These are phyloP conservation scores for Amniataba percoides DNA, from an alignment of 2,797 vertebrate species.

Conservation along the genomic window DNA sequence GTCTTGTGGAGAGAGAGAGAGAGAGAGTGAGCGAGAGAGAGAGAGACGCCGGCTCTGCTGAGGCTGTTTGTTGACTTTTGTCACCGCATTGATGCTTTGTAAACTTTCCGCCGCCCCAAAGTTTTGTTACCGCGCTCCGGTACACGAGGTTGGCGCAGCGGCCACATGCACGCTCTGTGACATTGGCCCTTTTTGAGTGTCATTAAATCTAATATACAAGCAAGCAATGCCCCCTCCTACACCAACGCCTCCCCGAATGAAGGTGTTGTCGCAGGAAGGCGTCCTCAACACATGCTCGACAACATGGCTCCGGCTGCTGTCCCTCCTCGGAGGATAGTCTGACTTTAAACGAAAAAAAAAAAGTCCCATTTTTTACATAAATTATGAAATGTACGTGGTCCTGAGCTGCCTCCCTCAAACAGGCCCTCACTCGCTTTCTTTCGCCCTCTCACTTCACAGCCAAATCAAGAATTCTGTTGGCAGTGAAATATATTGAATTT, in stretches of 20 bases:
- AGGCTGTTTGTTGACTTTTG: constrained; percentile 87
- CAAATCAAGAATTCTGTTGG: constrained; percentile 83
- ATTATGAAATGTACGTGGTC: constrained; percentile 75
- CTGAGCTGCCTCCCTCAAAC: constrained; percentile 66
- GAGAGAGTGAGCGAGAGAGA: constrained; percentile 21
- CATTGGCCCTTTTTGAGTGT: constrained; percentile 56
- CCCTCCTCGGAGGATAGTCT: constrained; percentile 68
- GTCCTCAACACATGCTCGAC: constrained; percentile 56
- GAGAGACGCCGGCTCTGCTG: constrained; percentile 61
- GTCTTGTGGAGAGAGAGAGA: constrained; percentile 67
- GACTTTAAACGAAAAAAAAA: constrained; percentile 65
- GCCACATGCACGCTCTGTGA: constrained; percentile 41
- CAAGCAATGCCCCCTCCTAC: constrained; percentile 41
- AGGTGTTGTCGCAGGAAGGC: constrained; percentile 41
- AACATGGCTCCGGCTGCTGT: constrained; percentile 63
- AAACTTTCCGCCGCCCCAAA: constrained; percentile 82
- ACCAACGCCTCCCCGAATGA: constrained; percentile 49
- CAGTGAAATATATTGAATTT: constrained; percentile 84
- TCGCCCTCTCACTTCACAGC: constrained; percentile 76
- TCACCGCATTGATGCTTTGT: constrained; percentile 81
- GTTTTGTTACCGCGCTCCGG: constrained; percentile 65
- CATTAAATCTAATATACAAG: constrained; percentile 67
- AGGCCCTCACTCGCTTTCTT: constrained; percentile 64
- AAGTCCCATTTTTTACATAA: constrained; percentile 71
- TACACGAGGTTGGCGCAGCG: constrained; percentile 48